Evolutionary conservation across 2,888 invertebrate species (phyloP).

Genomic region (Hecatera dysodea): DNA sequence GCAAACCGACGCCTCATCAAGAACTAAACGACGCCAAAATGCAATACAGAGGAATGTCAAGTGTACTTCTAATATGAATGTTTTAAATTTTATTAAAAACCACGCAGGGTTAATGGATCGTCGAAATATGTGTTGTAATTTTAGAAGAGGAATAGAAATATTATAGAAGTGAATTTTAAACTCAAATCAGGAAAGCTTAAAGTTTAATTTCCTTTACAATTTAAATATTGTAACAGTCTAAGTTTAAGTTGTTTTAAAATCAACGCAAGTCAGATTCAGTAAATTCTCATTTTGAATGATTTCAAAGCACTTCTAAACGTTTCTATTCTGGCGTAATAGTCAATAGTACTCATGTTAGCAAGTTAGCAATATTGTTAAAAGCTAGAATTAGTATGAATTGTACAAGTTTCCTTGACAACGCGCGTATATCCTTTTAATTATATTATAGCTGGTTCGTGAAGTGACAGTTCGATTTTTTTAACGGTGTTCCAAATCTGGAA

Average conservation of each 20-base stretch:
- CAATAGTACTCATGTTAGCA: too few relatives aligned
- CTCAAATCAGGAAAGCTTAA: background rate
- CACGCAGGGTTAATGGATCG: slow-evolving; percentile 23
- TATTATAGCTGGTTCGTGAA: slow-evolving; percentile 2
- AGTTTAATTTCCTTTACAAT: background rate
- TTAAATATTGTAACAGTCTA: background rate
- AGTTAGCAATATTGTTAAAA: slow-evolving; percentile 27
- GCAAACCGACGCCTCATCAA: background rate
- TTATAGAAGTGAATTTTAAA: slow-evolving; percentile 1
- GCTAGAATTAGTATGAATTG: slow-evolving; percentile 21
- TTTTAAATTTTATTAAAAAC: slow-evolving; percentile 13
- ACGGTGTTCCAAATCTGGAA: background rate
- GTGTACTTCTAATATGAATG: slow-evolving; percentile 17
- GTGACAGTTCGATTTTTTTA: background rate
- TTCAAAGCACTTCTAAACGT: background rate
- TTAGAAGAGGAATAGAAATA: background rate
- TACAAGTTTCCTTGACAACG: background rate
- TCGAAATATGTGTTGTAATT: background rate
- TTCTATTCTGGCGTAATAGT: background rate
- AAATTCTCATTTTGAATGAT: background rate
- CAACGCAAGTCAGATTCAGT: background rate
- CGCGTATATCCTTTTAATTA: background rate
- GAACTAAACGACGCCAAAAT: background rate
- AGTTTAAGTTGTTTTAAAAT: background rate
- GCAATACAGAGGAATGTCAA: background rate